These are phyloP conservation scores for Notodromas monacha DNA, from an alignment of 2,888 invertebrate genomes.

Conservation along the genomic window DNA sequence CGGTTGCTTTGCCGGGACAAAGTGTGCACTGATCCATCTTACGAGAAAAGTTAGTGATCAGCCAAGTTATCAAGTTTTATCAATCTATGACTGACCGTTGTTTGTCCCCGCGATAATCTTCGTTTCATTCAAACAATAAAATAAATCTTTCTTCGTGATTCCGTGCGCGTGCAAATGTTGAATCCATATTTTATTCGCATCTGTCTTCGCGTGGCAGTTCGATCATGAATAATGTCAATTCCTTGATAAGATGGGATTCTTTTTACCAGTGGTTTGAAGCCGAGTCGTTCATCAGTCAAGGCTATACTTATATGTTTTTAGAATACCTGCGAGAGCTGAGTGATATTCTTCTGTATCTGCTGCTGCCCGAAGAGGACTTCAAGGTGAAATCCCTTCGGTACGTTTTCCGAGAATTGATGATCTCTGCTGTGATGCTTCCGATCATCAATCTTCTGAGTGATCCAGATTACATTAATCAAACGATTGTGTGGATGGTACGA, in stretches of 20 bases:
- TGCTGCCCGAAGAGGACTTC: slow-evolving; percentile 52
- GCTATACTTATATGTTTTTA: no score
- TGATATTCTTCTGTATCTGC: slow-evolving; percentile 44
- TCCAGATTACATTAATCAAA: slow-evolving; percentile 68
- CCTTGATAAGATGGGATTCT: no score
- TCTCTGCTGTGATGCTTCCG: slow-evolving; percentile 34
- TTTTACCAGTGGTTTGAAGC: no score
- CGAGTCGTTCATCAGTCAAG: no score
- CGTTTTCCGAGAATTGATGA: slow-evolving; percentile 37
- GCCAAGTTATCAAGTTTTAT: slow-evolving; percentile 6
- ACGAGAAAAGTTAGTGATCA: slow-evolving; percentile 18
- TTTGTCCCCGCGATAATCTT: no score
- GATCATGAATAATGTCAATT: no score
- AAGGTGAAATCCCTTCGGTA: slow-evolving; percentile 43
- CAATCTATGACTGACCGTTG: no score
- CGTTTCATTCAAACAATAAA: no score
- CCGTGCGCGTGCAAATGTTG: no score
- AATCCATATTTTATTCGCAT: no score
- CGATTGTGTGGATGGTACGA: slow-evolving; percentile 54
- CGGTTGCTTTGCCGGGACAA: slow-evolving; percentile 32
- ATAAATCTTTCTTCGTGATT: no score
- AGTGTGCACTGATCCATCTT: slow-evolving; percentile 31
- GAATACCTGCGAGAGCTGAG: slow-evolving; percentile 45
- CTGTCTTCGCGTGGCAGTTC: no score
- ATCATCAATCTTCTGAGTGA: slow-evolving; percentile 38